Evolutionary conservation across 2,797 vertebrate genomes (phyloP), one percentile per base, ranked within the genome.

Genomic region (Atherinosoma microstoma): DNA sequence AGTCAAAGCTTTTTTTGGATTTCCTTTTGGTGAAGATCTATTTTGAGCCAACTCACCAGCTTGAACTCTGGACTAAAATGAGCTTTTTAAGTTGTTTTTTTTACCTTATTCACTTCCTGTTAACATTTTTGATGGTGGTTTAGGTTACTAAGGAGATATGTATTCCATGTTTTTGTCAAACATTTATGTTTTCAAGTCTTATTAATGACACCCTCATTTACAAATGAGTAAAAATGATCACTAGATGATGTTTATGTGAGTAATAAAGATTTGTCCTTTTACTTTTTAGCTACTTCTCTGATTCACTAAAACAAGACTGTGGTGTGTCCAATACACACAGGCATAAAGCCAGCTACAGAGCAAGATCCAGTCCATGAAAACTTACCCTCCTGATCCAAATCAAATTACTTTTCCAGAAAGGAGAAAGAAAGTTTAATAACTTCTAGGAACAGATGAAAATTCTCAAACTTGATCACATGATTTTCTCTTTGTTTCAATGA

Each of bases 371-470:
- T 65, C 60, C 82, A 82, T 67, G 60, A 83, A 87, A 87, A 86
- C 58, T 56, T 85, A 5, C 86, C 88, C 89, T 89, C 78, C 84
- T 86, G 83, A 86, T 71, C 60, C 72, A 71, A 76, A 73, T 47
- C 38, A 72, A 38, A 64, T 72, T 58, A 76, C 70, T 30, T 78
- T 75, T 73, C 63, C 42, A 84, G 75, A 79, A 85, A 91, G 77
- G 70, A 79, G 60, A 87, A 83, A 78, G 45, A 81, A 87, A 85
- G 77, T 79, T 32, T 67, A 70, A 74, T 65, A 64, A 75, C 58
- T 61, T 83, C 56, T 49, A 58, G 42, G 66, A 80, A 62, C 24
- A 83, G 56, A 82, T 61, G 69, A 74, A 77, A 56, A 68, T 75
- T 86, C 67, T 76, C 22, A 24, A 66, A 13, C 45, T 51, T 40